Evolutionary conservation across 1,140 invertebrate species (phyloP).

Genomic region (Meloidogyne floridensis): DNA sequence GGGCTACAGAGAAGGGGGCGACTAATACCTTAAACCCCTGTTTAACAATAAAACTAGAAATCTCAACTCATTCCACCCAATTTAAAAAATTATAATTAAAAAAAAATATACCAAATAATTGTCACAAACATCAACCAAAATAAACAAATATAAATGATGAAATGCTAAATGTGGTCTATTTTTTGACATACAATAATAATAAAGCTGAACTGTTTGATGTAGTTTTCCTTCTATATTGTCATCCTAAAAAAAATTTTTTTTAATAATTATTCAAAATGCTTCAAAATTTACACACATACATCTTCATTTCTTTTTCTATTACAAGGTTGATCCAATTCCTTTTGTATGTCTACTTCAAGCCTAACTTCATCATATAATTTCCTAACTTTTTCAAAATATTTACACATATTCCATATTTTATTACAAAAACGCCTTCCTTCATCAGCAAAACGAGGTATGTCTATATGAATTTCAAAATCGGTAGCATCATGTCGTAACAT

Average conservation of each 20-base stretch:
- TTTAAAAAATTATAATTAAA: background rate
- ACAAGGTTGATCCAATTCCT: background rate
- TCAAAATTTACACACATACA: background rate
- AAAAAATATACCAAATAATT: constrained; percentile 47
- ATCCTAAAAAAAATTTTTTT: background rate
- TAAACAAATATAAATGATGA: constrained; percentile 44
- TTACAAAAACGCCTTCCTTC: constrained; percentile 98
- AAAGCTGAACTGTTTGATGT: background rate
- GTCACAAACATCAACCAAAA: constrained; percentile 51
- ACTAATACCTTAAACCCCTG: too few relatives aligned
- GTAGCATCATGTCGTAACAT: constrained; percentile 80
- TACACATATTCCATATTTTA: constrained; percentile 96
- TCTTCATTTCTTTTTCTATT: constrained; percentile 20
- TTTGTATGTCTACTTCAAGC: too few relatives aligned
- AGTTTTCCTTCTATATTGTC: background rate
- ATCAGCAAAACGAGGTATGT: constrained; percentile 85
- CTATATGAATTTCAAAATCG: constrained; percentile 77
- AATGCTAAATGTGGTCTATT: constrained; percentile 49
- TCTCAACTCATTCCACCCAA: too few relatives aligned
- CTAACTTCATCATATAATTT: background rate
- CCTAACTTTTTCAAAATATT: constrained; percentile 76
- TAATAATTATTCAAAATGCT: background rate
- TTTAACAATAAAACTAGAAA: too few relatives aligned
- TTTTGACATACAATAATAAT: constrained; percentile 13
- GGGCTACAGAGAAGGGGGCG: too few relatives aligned